Base-by-base conservation (phyloP, 2,113 vertebrate genomes). In the Marcusenius ussheri region DNA sequence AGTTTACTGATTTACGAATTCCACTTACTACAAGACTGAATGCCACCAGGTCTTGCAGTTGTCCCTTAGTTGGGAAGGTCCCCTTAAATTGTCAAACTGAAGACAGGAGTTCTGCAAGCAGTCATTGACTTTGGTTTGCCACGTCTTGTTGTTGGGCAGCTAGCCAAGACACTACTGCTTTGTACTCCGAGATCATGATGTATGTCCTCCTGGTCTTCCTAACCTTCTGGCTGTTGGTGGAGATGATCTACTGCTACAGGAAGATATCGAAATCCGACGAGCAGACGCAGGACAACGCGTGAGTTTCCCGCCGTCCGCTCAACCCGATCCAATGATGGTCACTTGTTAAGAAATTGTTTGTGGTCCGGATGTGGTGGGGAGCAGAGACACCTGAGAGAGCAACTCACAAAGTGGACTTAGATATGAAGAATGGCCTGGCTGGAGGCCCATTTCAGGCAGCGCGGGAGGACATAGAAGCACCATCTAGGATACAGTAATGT, bases 181-280 rank as follows among this genome's bases (percentile, higher is more conserved):
- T 98, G 92, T 97, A 99, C 95, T 99, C 98, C 0, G 96, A 98
- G 94, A 98, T 99, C 90, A 98, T 98, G 98, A 99, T 99, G 98
- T 99, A 99, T 51, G 96, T 99, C 91, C 95, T 99, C 86, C 96
- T 99, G 93, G 97, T 99, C 90, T 99, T 97, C 94, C 97, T 99
- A 92, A 99, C 98, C 53, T 93, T 97, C 89, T 99, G 98, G 98
- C 96, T 99, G 45, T 94, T 99, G 94, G 95, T 99, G 4, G 98
- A 99, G 94, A 98, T 99, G 97, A 94, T 99, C 88, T 99, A 99
- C 94, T 99, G 98, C 96, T 99, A 99, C 96, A 97, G 97, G 93
- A 99, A 99, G 93, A 98, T 99, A 94, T 97, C 98, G 42, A 99
- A 96, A 93, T 97, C 98, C 1, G 98, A 99, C 90, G 97, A 99